These are phyloP conservation scores for Anguilla obscura DNA, from an alignment of 2,797 vertebrate genomes.

Conservation along the genomic window DNA sequence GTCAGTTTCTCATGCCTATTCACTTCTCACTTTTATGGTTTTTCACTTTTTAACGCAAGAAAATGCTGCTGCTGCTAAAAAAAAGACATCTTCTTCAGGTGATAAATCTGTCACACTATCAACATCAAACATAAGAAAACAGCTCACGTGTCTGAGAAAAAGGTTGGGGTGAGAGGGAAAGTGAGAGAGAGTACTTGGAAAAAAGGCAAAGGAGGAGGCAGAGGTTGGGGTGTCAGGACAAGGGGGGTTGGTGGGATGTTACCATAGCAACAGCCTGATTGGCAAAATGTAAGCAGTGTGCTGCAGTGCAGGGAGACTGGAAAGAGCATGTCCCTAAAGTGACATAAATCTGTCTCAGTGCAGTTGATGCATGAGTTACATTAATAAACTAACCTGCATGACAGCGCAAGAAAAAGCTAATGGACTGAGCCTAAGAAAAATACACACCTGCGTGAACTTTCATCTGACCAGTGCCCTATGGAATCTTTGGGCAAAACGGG, in stretches of 20 bases:
- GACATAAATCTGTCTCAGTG: constrained; percentile 95
- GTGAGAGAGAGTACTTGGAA: constrained; percentile 16
- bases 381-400: constrained; percentile 89
- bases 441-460: constrained; percentile 58
- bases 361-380: constrained; percentile 95
- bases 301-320: constrained; percentile 84
- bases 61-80: neutral
- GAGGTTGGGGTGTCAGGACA: constrained; percentile 61
- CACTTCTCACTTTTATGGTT: neutral
- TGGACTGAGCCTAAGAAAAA: constrained; percentile 66
- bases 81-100: constrained; percentile 94
- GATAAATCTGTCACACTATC: constrained; percentile 93
- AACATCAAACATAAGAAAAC: constrained; percentile 76
- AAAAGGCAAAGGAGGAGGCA: constrained; percentile 66
- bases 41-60: neutral
- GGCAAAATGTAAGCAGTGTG: constrained; percentile 98
- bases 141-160: constrained; percentile 29
- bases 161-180: constrained; percentile 7
- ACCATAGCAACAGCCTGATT: constrained; percentile 99
- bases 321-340: constrained; percentile 92
- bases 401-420: constrained; percentile 58
- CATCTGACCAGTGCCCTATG: constrained; percentile 47
- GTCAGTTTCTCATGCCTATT: neutral
- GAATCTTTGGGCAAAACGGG: constrained; percentile 58
- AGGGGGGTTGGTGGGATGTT: constrained; percentile 74